Percentiles rank a stretch among this genome's conserved stretches.
Conservation (phyloP, 2,113 vertebrate species). For the Phoxinus phoxinus region DNA sequence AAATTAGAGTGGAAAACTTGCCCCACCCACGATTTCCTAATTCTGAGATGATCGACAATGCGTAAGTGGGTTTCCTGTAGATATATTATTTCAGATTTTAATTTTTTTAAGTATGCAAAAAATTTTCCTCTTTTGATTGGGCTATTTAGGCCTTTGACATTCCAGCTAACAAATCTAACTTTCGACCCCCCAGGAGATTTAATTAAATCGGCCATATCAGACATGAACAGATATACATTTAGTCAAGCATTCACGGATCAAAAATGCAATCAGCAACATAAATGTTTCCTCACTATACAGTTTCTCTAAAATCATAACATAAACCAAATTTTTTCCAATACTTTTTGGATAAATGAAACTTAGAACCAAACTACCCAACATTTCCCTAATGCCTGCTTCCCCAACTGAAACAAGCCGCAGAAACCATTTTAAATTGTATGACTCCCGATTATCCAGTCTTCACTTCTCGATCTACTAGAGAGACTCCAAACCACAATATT, state of each 20-base stretch:
- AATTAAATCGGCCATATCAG: not conserved
- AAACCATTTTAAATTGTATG: not conserved
- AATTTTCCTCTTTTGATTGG: conserved; percentile 26
- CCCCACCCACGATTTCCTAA: conserved; percentile 9
- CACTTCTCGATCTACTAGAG: not conserved
- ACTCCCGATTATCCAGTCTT: not conserved
- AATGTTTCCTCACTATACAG: not conserved
- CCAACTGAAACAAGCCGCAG: not conserved
- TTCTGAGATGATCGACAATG: too few species aligned
- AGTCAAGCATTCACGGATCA: not conserved
- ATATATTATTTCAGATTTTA: conserved; percentile 33
- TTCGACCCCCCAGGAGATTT: not conserved
- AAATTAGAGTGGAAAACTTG: conserved; percentile 22
- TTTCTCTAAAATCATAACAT: not conserved
- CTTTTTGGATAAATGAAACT: not conserved
- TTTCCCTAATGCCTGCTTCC: not conserved
- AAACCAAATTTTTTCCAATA: not conserved
- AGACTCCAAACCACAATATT: not conserved
- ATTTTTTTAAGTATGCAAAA: not conserved
- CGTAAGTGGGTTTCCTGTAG: conserved; percentile 15
- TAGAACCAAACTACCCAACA: not conserved
- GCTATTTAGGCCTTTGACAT: conserved; percentile 23
- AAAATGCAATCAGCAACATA: too few species aligned
- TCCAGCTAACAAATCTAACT: conserved; percentile 27
- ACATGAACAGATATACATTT: not conserved